These are phyloP conservation scores for Nysson spinosus DNA, from an alignment of 2,888 invertebrate species.

Conservation along the genomic window DNA sequence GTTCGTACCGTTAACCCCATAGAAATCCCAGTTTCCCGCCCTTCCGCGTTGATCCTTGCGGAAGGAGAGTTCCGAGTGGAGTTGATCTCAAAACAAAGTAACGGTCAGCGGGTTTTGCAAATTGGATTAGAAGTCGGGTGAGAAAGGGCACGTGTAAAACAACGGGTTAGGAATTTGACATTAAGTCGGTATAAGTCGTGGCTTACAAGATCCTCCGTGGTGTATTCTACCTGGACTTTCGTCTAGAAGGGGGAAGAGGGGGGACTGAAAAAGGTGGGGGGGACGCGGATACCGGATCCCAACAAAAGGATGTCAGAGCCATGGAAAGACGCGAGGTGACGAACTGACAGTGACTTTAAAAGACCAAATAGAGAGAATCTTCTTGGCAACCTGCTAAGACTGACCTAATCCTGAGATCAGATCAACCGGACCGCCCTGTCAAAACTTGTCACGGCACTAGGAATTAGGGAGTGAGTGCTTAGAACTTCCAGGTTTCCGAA, in stretches of 20 bases:
- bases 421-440: conserved; percentile 67
- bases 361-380: conserved; percentile 40
- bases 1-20: conserved; percentile 22
- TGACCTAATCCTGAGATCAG: conserved; percentile 70
- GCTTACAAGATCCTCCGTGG: not conserved
- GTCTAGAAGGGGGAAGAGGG: conserved; percentile 35
- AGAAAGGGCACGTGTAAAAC: conserved; percentile 64
- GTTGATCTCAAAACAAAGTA: conserved; percentile 50
- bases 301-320: conserved; percentile 6
- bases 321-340: conserved; percentile 26
- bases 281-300: not conserved
- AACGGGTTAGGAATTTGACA: conserved; percentile 48
- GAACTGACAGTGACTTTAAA: conserved; percentile 36
- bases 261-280: not conserved
- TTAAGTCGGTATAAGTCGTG: conserved; percentile 31
- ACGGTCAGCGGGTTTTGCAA: conserved; percentile 65
- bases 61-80: not conserved
- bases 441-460: conserved; percentile 73
- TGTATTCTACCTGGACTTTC: conserved; percentile 34
- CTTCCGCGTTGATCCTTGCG: not conserved
- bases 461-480: conserved; percentile 27
- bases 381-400: conserved; percentile 65
- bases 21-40: conserved; percentile 14
- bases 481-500: no score
- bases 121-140: conserved; percentile 67